Conservation (phyloP, 2,888 invertebrate genomes). For the Leptopterna dolabrata region DNA sequence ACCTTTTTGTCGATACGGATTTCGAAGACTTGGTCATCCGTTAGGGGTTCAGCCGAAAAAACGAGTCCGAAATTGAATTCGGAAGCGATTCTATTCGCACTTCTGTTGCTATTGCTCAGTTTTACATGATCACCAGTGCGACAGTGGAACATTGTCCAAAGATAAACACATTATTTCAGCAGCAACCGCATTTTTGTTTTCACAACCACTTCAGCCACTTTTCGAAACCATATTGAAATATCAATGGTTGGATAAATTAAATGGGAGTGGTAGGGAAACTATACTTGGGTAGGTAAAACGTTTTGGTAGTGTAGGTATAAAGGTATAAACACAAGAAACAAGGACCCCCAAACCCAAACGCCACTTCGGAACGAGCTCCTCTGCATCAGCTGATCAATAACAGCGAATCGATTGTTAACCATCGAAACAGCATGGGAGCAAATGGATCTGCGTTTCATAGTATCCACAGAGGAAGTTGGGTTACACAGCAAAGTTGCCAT, state of each 20-base stretch:
- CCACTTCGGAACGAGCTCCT: background rate
- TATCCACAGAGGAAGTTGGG: too few relatives aligned
- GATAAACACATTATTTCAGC: background rate
- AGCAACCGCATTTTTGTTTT: background rate
- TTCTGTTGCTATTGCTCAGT: slow-evolving; percentile 84
- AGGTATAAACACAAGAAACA: too few relatives aligned
- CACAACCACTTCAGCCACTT: background rate
- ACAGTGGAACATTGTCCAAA: slow-evolving; percentile 73
- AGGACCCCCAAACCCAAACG: background rate
- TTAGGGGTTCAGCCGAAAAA: slow-evolving; percentile 81
- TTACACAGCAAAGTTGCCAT: too few relatives aligned
- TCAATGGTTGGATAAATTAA: background rate
- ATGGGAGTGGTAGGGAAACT: background rate
- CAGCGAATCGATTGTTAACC: background rate
- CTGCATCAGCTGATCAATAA: slow-evolving; percentile 3
- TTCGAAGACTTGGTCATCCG: slow-evolving; percentile 86
- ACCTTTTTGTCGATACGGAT: slow-evolving; percentile 91
- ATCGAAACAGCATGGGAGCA: background rate
- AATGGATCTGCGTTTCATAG: too few relatives aligned
- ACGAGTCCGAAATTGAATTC: slow-evolving; percentile 92
- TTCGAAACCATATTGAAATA: background rate
- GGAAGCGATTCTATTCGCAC: slow-evolving; percentile 81
- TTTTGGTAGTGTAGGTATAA: background rate
- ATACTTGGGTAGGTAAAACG: background rate
- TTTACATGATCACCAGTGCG: slow-evolving; percentile 88